Evolutionary conservation across 2,113 vertebrate species (phyloP).

Genomic region (Chionodraco myersi): DNA sequence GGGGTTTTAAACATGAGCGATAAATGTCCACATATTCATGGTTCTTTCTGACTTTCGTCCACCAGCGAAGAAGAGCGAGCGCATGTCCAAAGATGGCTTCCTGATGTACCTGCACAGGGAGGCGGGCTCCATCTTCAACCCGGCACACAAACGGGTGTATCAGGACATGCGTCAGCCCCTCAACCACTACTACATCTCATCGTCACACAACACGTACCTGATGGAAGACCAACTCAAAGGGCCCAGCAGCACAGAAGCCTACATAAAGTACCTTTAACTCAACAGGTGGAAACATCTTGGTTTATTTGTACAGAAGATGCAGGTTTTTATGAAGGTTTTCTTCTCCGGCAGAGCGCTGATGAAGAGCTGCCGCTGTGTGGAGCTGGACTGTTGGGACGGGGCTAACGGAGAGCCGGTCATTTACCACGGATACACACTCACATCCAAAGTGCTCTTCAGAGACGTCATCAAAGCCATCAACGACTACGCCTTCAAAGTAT

Average conservation of each 20-base stretch:
- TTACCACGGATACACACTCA: conserved; percentile 97
- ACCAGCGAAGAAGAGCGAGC: conserved; percentile 86
- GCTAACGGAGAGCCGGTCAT: conserved; percentile 90
- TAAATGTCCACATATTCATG: background rate
- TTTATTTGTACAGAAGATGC: background rate
- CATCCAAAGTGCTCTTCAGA: conserved; percentile 94
- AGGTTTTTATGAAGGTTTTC: background rate
- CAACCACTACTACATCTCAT: conserved; percentile 94
- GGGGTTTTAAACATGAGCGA: background rate
- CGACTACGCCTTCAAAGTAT: conserved; percentile 95
- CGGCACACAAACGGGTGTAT: conserved; percentile 85
- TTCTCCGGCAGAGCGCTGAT: conserved; percentile 87
- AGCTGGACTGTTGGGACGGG: conserved; percentile 97
- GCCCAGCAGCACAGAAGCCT: conserved; percentile 96
- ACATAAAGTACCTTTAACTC: conserved; percentile 86
- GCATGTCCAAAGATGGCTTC: conserved; percentile 95
- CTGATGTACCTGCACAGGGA: conserved; percentile 90
- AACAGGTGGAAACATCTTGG: too few species aligned
- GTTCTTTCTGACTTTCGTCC: background rate
- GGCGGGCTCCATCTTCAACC: conserved; percentile 87
- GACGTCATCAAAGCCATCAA: conserved; percentile 93
- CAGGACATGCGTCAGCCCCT: conserved; percentile 97
- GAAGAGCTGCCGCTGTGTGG: conserved; percentile 96
- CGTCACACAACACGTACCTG: conserved; percentile 97
- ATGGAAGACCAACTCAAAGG: conserved; percentile 95